Evolutionary conservation across 2,113 vertebrate genomes (phyloP), one percentile per base, ranked within the genome.

Genomic region (Centropus unirufus): DNA sequence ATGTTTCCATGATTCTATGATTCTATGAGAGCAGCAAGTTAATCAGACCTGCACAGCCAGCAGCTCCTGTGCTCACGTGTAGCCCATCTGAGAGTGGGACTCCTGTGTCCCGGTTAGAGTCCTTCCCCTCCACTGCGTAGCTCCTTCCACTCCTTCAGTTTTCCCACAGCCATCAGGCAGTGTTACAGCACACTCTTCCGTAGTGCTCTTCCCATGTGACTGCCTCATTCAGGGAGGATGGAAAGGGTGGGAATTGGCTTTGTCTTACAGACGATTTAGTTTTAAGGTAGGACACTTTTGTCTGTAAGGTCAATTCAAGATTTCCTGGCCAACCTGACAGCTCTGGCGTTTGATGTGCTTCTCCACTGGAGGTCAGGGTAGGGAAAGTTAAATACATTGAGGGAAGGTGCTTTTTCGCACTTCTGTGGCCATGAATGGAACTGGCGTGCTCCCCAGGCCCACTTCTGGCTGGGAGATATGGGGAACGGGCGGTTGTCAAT

Each of bases 31-130:
- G 46, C 32, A 62, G 49, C 26, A 30, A 49, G 24, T 12, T 77
- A 13, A 51, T 8, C 22, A 66, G 40, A 54, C 39, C 22, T 63
- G 23, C 49, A 19, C 74, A 81, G 8, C 13, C 32, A 55, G 3
- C 49, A 66, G 30, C 68, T 88, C 27, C 30, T 30, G 18, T 26
- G n/a, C 23, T 8, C 1, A 2, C 3, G 1, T 2, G 1, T 51
- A 63, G 22, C 14, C 19, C 20, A 9, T 10, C 32, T 29, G 55
- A 52, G 26, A 44, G 26, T 26, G 39, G 34, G 12, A 8, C 4
- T 66, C 29, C 15, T 8, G 3, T n/a, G 66, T 79, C 14, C 58
- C 44, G 1, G 0, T 0, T 51, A 27, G 29, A 67, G 52, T 47
- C 39, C 44, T 47, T 78, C 34, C 62, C 62, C 30, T 12, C 24